phyloP scores from a whole-genome alignment of 2,113 vertebrate species.

The Dinomys branickii region DNA sequence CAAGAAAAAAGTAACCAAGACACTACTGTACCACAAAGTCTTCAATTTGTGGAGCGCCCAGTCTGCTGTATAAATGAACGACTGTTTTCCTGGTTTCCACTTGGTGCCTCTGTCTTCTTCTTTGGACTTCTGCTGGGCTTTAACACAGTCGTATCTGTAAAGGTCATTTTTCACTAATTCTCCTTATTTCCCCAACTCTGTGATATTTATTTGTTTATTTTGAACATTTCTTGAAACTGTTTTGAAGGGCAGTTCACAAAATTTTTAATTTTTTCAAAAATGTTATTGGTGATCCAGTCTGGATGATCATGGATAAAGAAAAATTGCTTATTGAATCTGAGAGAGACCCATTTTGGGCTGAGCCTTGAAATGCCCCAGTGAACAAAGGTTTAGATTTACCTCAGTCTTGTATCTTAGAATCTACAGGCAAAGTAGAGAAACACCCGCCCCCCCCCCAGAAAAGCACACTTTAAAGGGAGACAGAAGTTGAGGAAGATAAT shows the following conservation, averaged over 20 bases:
- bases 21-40: neutral
- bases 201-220: neutral
- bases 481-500: neutral
- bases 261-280: slow-evolving; percentile 14
- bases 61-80: neutral
- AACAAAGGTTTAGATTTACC: neutral
- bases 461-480: neutral
- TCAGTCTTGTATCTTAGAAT: neutral
- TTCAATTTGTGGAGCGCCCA: neutral
- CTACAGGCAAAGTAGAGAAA: neutral
- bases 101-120: neutral
- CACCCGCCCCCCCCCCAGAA: neutral
- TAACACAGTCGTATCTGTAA: neutral
- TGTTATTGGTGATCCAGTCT: neutral
- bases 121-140: neutral
- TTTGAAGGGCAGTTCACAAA: neutral
- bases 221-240: slow-evolving; percentile 23
- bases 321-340: neutral
- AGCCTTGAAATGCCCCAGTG: neutral
- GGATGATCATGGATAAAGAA: neutral
- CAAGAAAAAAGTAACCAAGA: too few relatives aligned
- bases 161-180: neutral
- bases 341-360: neutral
- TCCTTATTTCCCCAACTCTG: neutral
- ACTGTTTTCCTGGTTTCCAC: neutral